Evolutionary conservation across 2,888 invertebrate species (phyloP).

Genomic region (Oconnorella tubifera): DNA sequence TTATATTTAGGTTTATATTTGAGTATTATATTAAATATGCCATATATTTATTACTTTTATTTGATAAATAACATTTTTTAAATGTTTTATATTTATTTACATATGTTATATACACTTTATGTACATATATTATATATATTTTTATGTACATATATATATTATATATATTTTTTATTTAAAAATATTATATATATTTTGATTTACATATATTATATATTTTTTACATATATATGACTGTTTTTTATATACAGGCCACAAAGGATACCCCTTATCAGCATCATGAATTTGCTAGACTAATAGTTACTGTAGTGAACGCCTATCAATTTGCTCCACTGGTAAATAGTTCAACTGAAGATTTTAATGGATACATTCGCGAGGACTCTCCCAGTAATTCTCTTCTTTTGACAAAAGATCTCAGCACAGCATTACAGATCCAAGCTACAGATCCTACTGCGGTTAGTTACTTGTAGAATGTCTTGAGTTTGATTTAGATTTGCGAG

Average conservation of each 20-base stretch:
- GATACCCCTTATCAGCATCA: constrained; percentile 32
- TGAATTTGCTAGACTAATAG: constrained; percentile 38
- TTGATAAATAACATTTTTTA: too few relatives aligned
- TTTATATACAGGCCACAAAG: constrained; percentile 35
- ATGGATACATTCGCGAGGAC: constrained; percentile 42
- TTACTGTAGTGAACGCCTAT: constrained; percentile 39
- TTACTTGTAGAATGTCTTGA: too few relatives aligned
- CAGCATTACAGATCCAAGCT: constrained; percentile 36
- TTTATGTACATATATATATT: too few relatives aligned
- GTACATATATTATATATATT: too few relatives aligned
- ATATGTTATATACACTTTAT: too few relatives aligned
- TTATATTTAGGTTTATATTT: too few relatives aligned
- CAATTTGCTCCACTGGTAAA: constrained; percentile 38
- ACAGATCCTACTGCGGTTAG: constrained; percentile 44
- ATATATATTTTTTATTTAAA: background rate
- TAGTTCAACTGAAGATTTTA: constrained; percentile 31
- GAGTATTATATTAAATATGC: too few relatives aligned
- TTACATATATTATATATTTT: too few relatives aligned
- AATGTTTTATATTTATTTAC: too few relatives aligned
- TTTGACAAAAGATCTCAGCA: constrained; percentile 19
- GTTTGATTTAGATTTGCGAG: too few relatives aligned
- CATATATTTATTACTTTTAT: too few relatives aligned
- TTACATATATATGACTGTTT: background rate
- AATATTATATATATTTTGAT: too few relatives aligned
- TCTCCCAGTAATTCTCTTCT: constrained; percentile 38